These are phyloP conservation scores for Drosophila lacertosa DNA, from an alignment of 1,140 invertebrate species.

Conservation along the genomic window DNA sequence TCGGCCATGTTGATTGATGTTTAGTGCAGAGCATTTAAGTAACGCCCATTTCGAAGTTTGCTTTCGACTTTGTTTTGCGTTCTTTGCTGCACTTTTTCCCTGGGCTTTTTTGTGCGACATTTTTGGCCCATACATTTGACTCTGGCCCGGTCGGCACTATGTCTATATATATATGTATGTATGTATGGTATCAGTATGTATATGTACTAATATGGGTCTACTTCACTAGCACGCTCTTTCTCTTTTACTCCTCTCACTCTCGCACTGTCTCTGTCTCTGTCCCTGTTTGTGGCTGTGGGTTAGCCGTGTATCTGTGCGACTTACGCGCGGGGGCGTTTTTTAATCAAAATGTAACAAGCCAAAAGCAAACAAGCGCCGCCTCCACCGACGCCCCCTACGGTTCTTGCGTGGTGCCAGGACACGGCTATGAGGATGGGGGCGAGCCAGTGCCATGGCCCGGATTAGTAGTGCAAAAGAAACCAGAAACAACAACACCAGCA, in stretches of 20 bases:
- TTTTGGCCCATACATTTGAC: conserved; percentile 69
- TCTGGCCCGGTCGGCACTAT: conserved; percentile 38
- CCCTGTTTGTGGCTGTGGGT: conserved; percentile 31
- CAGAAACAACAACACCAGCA: conserved; percentile 36
- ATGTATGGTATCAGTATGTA: too few relatives aligned
- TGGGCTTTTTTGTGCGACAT: conserved; percentile 62
- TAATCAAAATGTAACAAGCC: conserved; percentile 83
- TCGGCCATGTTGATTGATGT: conserved; percentile 24
- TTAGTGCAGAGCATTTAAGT: conserved; percentile 31
- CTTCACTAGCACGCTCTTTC: conserved; percentile 6
- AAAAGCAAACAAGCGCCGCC: conserved; percentile 76
- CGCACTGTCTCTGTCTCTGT: conserved; percentile 19
- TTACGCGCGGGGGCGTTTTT: conserved; percentile 80
- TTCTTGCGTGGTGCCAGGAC: conserved; percentile 40
- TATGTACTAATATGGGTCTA: conserved; percentile 34
- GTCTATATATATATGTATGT: conserved; percentile 19
- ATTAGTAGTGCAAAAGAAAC: conserved; percentile 77
- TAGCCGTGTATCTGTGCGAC: conserved; percentile 49
- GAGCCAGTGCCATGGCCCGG: conserved; percentile 53
- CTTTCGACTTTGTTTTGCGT: conserved; percentile 31
- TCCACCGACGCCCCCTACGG: not conserved
- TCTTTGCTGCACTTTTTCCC: conserved; percentile 51
- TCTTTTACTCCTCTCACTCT: conserved; percentile 18
- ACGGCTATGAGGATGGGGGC: conserved; percentile 13
- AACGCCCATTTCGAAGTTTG: conserved; percentile 41